These are phyloP conservation scores for Phaenicophaeus curvirostris DNA, from an alignment of 2,797 vertebrate genomes.

Conservation along the genomic window DNA sequence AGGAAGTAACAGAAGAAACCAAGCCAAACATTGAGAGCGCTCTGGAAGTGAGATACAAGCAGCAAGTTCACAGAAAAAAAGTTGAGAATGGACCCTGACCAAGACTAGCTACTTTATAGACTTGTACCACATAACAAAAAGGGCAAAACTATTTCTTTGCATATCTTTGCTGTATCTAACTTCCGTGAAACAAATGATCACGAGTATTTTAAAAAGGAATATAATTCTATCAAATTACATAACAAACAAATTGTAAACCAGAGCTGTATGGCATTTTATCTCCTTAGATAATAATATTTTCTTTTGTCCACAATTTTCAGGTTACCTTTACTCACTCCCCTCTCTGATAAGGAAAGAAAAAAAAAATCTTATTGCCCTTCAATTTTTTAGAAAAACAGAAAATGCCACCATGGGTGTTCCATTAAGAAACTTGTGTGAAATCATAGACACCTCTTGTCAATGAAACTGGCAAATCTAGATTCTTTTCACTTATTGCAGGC, in stretches of 20 bases:
- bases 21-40: not conserved
- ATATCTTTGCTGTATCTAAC: not conserved
- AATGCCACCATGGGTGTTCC: not conserved
- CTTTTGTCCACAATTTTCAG: not conserved
- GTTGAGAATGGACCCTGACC: not conserved
- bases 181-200: not conserved
- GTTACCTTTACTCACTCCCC: not conserved
- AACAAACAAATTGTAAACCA: not conserved
- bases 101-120: not conserved
- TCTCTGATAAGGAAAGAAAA: not conserved
- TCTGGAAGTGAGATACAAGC: not conserved
- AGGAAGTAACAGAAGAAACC: constrained; percentile 10
- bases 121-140: not conserved
- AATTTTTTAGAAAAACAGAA: not conserved
- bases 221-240: not conserved
- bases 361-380: not conserved
- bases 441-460: not conserved
- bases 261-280: not conserved
- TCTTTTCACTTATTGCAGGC: not conserved
- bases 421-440: not conserved
- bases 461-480: not conserved
- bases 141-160: not conserved
- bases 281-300: not conserved
- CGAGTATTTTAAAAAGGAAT: not conserved
- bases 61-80: not conserved